Percentiles rank a stretch among this genome's conserved stretches.
Conservation (phyloP, 2,113 vertebrate genomes). For the Microtus pennsylvanicus region DNA sequence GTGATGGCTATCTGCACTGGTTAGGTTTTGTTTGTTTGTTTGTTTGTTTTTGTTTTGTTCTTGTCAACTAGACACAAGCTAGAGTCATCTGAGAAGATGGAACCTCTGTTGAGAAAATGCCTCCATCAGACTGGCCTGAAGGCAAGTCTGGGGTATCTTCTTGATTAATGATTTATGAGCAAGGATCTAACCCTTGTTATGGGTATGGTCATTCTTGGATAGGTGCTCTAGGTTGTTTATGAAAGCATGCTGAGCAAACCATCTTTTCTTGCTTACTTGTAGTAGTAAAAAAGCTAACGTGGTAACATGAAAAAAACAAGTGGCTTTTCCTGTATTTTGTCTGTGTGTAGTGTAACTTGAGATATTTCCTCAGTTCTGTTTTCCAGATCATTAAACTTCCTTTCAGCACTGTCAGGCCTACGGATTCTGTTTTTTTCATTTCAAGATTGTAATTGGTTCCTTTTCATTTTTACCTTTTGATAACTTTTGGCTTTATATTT, state of each 20-base stretch:
- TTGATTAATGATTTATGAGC: background rate
- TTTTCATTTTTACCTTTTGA: slow-evolving; percentile 17
- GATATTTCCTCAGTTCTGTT: slow-evolving; percentile 11
- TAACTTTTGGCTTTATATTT: background rate
- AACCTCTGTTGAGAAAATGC: background rate
- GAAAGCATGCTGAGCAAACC: background rate
- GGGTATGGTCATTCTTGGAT: background rate
- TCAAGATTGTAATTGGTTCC: background rate
- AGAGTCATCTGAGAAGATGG: background rate
- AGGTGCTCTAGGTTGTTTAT: background rate
- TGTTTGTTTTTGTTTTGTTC: background rate
- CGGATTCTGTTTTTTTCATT: slow-evolving; percentile 13
- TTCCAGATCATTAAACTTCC: slow-evolving; percentile 43
- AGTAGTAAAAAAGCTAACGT: background rate
- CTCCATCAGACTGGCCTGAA: background rate
- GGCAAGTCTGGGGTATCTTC: background rate
- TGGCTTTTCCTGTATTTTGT: background rate
- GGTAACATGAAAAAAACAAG: background rate
- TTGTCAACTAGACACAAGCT: background rate
- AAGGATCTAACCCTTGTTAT: background rate
- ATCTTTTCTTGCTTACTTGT: background rate
- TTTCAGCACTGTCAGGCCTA: background rate
- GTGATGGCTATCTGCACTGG: background rate
- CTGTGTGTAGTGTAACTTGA: background rate
- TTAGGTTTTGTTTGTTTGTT: background rate